These are phyloP conservation scores for Marmota flaviventris DNA, from an alignment of 2,113 vertebrate genomes.

Conservation along the genomic window DNA sequence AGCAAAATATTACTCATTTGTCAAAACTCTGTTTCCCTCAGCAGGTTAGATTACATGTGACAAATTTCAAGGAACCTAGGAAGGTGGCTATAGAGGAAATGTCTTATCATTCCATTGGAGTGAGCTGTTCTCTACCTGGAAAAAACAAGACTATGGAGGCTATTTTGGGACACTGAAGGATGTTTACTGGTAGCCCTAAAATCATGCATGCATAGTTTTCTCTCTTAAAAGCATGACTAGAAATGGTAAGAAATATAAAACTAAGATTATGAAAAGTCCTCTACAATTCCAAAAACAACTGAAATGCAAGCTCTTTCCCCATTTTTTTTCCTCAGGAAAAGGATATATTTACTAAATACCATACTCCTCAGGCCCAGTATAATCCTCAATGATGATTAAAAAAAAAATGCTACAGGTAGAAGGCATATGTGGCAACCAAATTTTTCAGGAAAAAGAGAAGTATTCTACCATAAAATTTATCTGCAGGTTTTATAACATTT, in stretches of 20 bases:
- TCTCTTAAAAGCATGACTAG: not conserved
- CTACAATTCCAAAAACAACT: not conserved
- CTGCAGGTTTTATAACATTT: not conserved
- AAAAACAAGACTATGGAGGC: not conserved
- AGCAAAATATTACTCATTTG: not conserved
- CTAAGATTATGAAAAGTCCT: not conserved
- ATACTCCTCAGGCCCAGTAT: not conserved
- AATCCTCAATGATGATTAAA: not conserved
- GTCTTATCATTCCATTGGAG: not conserved
- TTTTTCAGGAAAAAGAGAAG: not conserved
- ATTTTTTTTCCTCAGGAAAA: not conserved
- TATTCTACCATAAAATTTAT: not conserved
- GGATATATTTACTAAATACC: not conserved
- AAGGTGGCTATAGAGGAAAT: not conserved
- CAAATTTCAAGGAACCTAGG: not conserved
- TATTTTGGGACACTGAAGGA: not conserved
- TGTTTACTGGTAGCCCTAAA: not conserved
- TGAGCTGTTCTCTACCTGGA: not conserved
- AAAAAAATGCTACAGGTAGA: not conserved
- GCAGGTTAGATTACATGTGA: not conserved
- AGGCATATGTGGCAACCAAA: not conserved
- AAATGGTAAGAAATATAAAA: not conserved
- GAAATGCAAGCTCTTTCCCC: not conserved
- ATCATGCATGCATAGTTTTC: not conserved
- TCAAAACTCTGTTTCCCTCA: slow-evolving; percentile 3